These are phyloP conservation scores for Agrochola circellaris DNA, from an alignment of 2,888 invertebrate species.

Conservation along the genomic window DNA sequence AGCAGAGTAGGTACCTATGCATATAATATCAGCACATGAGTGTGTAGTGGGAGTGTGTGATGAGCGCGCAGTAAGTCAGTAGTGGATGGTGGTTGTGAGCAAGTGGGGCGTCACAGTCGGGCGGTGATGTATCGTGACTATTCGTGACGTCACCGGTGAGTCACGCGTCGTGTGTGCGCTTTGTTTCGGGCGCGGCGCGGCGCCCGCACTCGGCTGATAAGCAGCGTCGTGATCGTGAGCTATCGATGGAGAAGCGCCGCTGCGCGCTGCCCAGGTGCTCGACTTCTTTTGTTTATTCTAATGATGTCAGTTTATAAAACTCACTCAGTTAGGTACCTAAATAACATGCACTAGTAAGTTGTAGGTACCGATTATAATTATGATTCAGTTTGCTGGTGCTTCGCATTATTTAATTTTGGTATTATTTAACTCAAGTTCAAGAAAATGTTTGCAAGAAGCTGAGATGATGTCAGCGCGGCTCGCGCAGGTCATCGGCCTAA, in stretches of 20 bases:
- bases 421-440: conserved; percentile 13
- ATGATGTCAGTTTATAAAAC: conserved; percentile 21
- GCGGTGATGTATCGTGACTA: conserved; percentile 4
- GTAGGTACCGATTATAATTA: not conserved
- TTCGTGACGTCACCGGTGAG: conserved; percentile 56
- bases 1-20: not conserved
- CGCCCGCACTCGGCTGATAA: conserved; percentile 1
- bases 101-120: conserved; percentile 42
- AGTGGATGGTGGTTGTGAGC: conserved; percentile 11
- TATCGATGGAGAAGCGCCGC: conserved; percentile 7
- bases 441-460: conserved; percentile 15
- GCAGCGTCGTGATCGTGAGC: conserved; percentile 8
- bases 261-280: conserved; percentile 15
- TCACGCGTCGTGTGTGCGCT: conserved; percentile 46
- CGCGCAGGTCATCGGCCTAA: conserved; percentile 48
- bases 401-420: not conserved
- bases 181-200: conserved; percentile 19
- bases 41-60: not conserved
- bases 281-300: conserved; percentile 31
- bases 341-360: not conserved
- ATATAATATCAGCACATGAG: not conserved
- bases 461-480: conserved; percentile 52
- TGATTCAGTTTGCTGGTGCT: not conserved
- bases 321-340: not conserved
- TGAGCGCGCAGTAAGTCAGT: conserved; percentile 16